Evolutionary conservation across 1,140 invertebrate species (phyloP).

Genomic region (Archivesica marissinica): DNA sequence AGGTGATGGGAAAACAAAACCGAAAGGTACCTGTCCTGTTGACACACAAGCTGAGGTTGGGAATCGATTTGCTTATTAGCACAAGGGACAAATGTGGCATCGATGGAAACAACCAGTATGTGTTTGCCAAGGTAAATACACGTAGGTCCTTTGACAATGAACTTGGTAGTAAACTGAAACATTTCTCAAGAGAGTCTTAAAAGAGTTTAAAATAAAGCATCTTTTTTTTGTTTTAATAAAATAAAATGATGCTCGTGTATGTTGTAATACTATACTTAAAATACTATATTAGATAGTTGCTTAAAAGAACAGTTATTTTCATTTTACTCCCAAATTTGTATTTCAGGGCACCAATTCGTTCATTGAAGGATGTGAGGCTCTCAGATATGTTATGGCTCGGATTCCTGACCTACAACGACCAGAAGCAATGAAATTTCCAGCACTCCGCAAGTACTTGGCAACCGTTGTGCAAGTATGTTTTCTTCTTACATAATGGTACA

Average conservation of each 20-base stretch:
- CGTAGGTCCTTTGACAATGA: too few species aligned
- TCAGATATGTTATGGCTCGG: not conserved
- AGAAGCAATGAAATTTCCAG: not conserved
- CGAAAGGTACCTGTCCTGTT: conserved; percentile 8
- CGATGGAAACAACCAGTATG: not conserved
- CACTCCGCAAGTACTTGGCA: not conserved
- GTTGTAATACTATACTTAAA: not conserved
- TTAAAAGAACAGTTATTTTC: not conserved
- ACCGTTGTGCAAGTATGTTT: not conserved
- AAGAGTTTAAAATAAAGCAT: too few species aligned
- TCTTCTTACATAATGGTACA: too few species aligned
- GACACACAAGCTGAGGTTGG: not conserved
- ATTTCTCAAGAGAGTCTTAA: too few species aligned
- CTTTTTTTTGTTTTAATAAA: too few species aligned
- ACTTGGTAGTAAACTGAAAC: too few species aligned
- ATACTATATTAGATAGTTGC: not conserved
- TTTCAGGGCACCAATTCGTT: not conserved
- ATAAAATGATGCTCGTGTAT: too few species aligned
- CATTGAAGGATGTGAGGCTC: not conserved
- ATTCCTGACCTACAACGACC: not conserved
- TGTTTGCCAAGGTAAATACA: conserved; percentile 8
- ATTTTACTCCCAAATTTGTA: not conserved
- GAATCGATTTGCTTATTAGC: not conserved
- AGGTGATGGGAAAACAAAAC: conserved; percentile 6
- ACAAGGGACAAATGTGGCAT: conserved; percentile 1